Base-by-base conservation (phyloP, 2,888 invertebrate species). In the Plebejus argus region DNA sequence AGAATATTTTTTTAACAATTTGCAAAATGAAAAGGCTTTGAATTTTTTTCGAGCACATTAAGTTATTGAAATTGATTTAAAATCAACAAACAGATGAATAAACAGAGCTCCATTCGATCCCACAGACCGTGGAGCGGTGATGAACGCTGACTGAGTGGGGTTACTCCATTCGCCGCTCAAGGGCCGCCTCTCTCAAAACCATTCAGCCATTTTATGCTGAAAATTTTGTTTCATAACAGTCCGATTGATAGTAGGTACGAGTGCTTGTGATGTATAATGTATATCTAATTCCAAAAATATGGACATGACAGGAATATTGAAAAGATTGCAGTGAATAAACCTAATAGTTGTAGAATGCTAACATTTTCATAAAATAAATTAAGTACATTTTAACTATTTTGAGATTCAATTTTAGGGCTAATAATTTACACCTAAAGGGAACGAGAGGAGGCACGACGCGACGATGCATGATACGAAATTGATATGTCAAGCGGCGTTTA, bases 11-110 rank as follows among this genome's bases (percentile, higher is more conserved):
- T n/a, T n/a, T 74, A 28, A 7, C 5, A 28, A 23, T 53, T 74
- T 23, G 18, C 12, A 23, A 39, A 15, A 45, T 87, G 89, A 87
- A 87, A 87, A 88, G 88, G 85, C 86, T 88, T 88, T 72, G 5
- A 66, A 66, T 6, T 61, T 23, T 61, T 20, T 23, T 10, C 20
- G 61, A 20, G 20, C 12, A 20, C 4, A 61, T 61, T 23, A 66
- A 66, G 15, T 66, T 28, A 33, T 15, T 66, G 28, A 33, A 66
- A 74, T 74, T 74, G 39, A 20, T 53, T 75, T 75, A 49, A 28
- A 23, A 49, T 49, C 20, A 39, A 72, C 66, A 66, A 66, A 66
- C 23, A 61, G 23, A 61, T 61, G 61, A 61, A 61, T 61, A 28
- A 61, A 23, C 66, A 66, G 66, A 15, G 18, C 12, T 53, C 74